A percentile compares a stretch with the other conserved stretches of the same genome.
Conservation (phyloP, 2,113 vertebrate genomes). For the Petroica traversi region DNA sequence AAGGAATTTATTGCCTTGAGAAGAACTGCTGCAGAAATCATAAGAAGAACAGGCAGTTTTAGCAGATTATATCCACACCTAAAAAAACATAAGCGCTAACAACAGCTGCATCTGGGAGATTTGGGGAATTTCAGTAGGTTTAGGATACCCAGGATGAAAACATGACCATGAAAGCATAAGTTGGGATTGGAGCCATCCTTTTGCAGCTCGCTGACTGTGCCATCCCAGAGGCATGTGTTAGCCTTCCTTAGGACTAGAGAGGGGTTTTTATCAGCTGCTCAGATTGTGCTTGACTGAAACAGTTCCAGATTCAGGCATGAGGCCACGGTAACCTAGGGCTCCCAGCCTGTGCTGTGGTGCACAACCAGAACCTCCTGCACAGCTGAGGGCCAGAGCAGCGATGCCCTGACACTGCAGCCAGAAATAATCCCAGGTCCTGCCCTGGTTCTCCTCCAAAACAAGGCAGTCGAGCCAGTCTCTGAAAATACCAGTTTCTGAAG, state of each 20-base stretch:
- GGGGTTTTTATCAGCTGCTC: background rate
- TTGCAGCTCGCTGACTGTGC: background rate
- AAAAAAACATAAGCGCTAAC: background rate
- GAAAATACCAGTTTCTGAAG: background rate
- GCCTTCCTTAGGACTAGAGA: background rate
- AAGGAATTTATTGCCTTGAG: background rate
- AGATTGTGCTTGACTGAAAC: background rate
- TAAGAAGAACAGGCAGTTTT: background rate
- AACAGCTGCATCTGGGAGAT: background rate
- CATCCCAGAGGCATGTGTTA: background rate
- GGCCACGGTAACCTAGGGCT: background rate
- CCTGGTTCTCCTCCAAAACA: background rate
- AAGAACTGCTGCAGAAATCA: background rate
- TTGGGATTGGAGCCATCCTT: background rate
- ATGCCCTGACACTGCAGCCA: too few species aligned
- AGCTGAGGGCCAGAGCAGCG: background rate
- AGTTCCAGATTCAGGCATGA: background rate
- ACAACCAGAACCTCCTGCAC: accelerated
- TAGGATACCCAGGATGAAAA: background rate
- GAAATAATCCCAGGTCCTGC: background rate
- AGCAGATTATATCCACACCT: background rate
- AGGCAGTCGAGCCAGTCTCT: accelerated
- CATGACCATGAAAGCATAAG: background rate
- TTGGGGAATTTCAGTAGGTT: background rate
- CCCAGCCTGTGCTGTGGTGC: background rate